These are phyloP conservation scores for Lepidostoma basale DNA, from an alignment of 1,140 invertebrate genomes.

Conservation along the genomic window DNA sequence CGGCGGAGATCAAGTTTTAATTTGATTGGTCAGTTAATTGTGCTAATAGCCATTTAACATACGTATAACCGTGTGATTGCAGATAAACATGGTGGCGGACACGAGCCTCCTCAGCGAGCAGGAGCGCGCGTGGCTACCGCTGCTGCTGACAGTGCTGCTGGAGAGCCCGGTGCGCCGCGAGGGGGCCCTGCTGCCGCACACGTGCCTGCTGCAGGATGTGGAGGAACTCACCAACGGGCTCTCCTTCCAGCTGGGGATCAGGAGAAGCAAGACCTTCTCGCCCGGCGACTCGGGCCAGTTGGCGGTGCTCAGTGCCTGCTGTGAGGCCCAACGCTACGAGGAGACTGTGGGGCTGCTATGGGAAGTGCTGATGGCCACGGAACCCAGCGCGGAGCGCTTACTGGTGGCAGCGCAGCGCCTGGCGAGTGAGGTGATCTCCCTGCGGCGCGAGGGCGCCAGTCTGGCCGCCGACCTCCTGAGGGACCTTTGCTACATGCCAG, in stretches of 20 bases:
- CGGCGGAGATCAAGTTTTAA: too few relatives aligned
- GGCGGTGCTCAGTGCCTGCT: conserved; percentile 63
- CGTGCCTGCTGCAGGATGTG: conserved; percentile 76
- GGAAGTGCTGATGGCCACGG: conserved; percentile 74
- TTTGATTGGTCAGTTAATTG: background rate
- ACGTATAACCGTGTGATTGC: background rate
- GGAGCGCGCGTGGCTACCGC: conserved; percentile 72
- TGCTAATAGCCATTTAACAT: background rate
- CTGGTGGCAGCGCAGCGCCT: conserved; percentile 78
- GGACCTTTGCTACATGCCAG: conserved; percentile 43
- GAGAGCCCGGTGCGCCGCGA: conserved; percentile 68
- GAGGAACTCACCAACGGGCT: conserved; percentile 74
- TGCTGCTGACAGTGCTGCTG: conserved; percentile 73
- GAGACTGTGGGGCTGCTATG: conserved; percentile 78
- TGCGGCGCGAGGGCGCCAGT: conserved; percentile 53
- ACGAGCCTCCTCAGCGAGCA: conserved; percentile 66
- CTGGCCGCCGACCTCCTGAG: conserved; percentile 53
- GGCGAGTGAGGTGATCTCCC: conserved; percentile 72
- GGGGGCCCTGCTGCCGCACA: conserved; percentile 68
- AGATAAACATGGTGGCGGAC: conserved; percentile 75
- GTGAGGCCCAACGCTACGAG: conserved; percentile 77
- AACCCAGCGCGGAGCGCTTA: conserved; percentile 75
- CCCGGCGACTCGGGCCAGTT: conserved; percentile 70
- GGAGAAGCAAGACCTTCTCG: conserved; percentile 57
- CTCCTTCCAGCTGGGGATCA: conserved; percentile 65